Evolutionary conservation across 2,113 vertebrate species (phyloP).

Genomic region (Pomatorhinus ruficollis): DNA sequence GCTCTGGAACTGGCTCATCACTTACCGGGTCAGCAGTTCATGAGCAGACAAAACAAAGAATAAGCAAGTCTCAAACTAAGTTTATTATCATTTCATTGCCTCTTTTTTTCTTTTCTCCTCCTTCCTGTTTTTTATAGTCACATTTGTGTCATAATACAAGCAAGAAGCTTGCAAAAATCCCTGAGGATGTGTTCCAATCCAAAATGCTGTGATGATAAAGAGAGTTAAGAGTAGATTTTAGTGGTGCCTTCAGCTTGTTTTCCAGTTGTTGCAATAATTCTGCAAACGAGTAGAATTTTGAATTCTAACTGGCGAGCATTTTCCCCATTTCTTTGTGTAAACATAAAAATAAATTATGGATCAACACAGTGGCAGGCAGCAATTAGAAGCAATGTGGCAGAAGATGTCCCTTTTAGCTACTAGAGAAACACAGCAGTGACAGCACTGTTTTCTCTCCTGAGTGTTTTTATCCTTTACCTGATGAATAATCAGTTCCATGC

Average conservation of each 20-base stretch:
- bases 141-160: neutral
- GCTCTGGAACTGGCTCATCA: constrained; percentile 42
- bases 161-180: neutral
- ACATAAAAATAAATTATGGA: neutral
- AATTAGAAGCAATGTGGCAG: neutral
- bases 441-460: neutral
- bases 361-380: neutral
- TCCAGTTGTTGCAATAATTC: neutral
- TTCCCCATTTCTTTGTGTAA: neutral
- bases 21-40: constrained; percentile 40
- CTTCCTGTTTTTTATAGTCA: neutral
- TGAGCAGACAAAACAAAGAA: neutral
- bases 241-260: neutral
- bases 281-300: neutral
- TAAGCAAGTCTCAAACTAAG: constrained; percentile 21
- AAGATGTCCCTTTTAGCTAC: neutral
- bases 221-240: constrained; percentile 8
- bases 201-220: neutral
- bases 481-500: neutral
- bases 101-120: neutral
- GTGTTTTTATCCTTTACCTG: constrained; percentile 5
- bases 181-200: neutral
- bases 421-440: neutral
- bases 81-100: neutral
- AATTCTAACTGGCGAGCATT: neutral